Conservation (phyloP, 1,140 invertebrate genomes). For the honey bee (Apis mellifera) region DNA sequence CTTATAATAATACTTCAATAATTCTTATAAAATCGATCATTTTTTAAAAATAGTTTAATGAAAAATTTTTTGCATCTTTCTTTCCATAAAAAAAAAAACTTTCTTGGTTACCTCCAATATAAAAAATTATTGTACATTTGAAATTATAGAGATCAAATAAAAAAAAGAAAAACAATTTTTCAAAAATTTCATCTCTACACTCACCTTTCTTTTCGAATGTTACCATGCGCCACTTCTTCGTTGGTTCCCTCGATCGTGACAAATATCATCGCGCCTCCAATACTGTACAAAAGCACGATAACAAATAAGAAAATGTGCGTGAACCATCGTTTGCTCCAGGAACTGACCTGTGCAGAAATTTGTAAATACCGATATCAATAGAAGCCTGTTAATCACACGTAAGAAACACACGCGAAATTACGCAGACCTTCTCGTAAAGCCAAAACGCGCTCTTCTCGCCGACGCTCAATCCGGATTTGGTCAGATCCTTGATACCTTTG, state of each 20-base stretch:
- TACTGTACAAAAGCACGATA: conserved; percentile 89
- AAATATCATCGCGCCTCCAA: conserved; percentile 90
- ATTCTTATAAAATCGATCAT: too few species aligned
- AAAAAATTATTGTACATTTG: neutral
- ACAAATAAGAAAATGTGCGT: conserved; percentile 92
- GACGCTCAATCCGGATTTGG: conserved; percentile 89
- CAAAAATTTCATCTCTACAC: neutral
- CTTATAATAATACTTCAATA: too few species aligned
- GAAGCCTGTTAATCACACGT: too few species aligned
- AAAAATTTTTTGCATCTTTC: too few species aligned
- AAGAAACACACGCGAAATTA: neutral
- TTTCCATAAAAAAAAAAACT: too few species aligned
- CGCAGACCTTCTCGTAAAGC: conserved; percentile 86
- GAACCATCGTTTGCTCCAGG: conserved; percentile 91
- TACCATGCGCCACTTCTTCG: conserved; percentile 81
- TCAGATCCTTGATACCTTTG: conserved; percentile 89
- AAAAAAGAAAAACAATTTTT: too few species aligned
- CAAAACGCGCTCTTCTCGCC: conserved; percentile 91
- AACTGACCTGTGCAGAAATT: conserved; percentile 81
- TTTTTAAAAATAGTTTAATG: too few species aligned
- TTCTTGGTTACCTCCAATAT: too few species aligned
- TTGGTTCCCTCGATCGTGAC: conserved; percentile 86
- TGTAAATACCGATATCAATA: conserved; percentile 22
- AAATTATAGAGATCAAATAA: neutral
- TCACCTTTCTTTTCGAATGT: conserved; percentile 81